Percentiles rank a stretch among this genome's conserved stretches.
phyloP scores from a whole-genome alignment of 2,113 vertebrate species.

The Sylvietta virens region DNA sequence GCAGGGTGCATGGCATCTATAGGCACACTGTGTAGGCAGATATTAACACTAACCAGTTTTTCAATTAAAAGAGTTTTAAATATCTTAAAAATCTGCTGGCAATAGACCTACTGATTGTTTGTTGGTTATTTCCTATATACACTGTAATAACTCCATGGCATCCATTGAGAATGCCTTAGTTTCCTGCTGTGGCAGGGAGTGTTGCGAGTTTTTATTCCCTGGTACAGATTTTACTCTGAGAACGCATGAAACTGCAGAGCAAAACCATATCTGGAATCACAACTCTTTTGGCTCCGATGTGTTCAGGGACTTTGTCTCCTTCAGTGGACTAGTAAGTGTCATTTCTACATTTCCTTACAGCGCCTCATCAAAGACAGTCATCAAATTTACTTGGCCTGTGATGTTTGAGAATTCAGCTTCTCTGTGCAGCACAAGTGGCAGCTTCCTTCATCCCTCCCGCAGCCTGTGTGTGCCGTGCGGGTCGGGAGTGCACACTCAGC shows the following conservation, averaged over 20 bases:
- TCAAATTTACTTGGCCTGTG: neutral
- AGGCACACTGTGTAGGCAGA: neutral
- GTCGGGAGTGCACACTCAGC: fast-evolving
- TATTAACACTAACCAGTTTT: neutral
- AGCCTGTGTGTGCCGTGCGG: fast-evolving
- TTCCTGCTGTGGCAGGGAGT: neutral
- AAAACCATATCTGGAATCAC: neutral
- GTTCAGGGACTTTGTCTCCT: neutral
- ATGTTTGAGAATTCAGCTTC: neutral
- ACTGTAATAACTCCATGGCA: neutral
- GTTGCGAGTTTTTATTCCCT: neutral
- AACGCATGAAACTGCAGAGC: neutral
- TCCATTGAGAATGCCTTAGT: neutral
- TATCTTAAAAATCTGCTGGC: neutral
- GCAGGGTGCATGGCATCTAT: neutral
- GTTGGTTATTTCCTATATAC: neutral
- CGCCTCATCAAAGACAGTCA: neutral
- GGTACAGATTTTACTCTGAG: neutral
- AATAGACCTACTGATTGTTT: neutral
- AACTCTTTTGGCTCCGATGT: neutral
- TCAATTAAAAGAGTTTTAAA: neutral
- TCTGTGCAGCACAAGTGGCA: neutral
- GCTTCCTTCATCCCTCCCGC: fast-evolving
- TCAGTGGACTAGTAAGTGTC: neutral
- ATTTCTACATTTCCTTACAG: neutral